A percentile compares a stretch with the other conserved stretches of the same genome.
phyloP scores from a whole-genome alignment of 2,888 invertebrate species.

The Dasysyrphus tricinctus region DNA sequence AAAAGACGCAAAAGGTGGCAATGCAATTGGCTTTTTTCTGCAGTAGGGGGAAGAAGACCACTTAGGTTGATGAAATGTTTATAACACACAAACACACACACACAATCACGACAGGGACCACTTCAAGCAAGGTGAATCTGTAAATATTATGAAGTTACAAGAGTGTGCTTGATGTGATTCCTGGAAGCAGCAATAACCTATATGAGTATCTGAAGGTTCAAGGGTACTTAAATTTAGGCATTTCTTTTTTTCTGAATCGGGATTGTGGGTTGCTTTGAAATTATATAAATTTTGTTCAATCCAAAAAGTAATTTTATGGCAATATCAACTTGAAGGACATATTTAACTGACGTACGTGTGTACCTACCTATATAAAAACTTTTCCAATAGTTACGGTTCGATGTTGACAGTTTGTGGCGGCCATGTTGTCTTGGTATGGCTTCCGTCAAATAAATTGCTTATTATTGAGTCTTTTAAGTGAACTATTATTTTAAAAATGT shows the following conservation, averaged over 20 bases:
- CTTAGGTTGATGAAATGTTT: constrained; percentile 48
- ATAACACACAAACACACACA: constrained; percentile 5
- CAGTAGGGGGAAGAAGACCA: background rate
- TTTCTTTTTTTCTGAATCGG: background rate
- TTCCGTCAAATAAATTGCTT: too few relatives aligned
- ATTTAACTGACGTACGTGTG: background rate
- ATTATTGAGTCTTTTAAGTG: too few relatives aligned
- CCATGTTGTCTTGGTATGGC: too few relatives aligned
- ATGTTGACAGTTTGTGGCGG: too few relatives aligned
- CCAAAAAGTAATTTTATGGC: background rate
- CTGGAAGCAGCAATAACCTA: background rate
- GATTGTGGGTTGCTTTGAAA: background rate
- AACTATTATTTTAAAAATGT: too few relatives aligned
- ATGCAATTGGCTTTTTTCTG: constrained; percentile 26
- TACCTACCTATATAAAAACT: too few relatives aligned
- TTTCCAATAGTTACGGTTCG: too few relatives aligned
- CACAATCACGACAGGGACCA: constrained; percentile 1
- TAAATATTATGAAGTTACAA: constrained; percentile 43
- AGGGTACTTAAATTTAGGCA: constrained; percentile 8
- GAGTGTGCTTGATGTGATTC: constrained; percentile 22
- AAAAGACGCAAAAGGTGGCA: constrained; percentile 24
- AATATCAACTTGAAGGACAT: background rate
- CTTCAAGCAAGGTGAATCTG: constrained; percentile 18
- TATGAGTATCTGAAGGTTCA: constrained; percentile 2
- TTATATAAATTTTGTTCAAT: background rate